Conservation (phyloP, 1,140 invertebrate genomes). For the Dendroctonus valens region DNA sequence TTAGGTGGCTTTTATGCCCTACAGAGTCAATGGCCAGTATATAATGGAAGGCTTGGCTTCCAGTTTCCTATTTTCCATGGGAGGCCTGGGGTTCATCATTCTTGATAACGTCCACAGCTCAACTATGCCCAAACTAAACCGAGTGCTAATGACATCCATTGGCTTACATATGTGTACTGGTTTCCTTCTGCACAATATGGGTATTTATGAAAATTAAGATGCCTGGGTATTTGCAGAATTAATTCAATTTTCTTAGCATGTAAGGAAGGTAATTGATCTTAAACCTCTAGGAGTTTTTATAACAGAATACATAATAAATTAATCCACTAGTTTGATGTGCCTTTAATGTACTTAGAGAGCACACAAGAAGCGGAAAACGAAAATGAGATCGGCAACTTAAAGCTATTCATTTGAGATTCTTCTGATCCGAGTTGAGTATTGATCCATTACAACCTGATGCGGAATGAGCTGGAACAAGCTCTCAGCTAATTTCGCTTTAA, state of each 20-base stretch:
- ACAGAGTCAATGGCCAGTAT: slow-evolving; percentile 97
- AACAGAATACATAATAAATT: neutral
- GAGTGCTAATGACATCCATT: slow-evolving; percentile 86
- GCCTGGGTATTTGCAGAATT: slow-evolving; percentile 71
- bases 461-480: slow-evolving; percentile 39
- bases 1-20: slow-evolving; percentile 96
- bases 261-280: neutral
- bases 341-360: no score
- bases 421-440: neutral
- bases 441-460: slow-evolving; percentile 38
- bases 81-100: slow-evolving; percentile 95
- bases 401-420: neutral
- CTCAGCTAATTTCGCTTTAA: neutral
- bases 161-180: slow-evolving; percentile 90
- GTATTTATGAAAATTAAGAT: slow-evolving; percentile 99
- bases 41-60: slow-evolving; percentile 98
- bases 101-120: slow-evolving; percentile 92
- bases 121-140: slow-evolving; percentile 87
- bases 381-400: no score
- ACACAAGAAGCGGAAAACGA: no score
- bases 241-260: slow-evolving; percentile 24
- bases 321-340: neutral
- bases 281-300: neutral
- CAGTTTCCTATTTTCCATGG: slow-evolving; percentile 93
- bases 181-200: slow-evolving; percentile 96